Evolutionary conservation across 2,113 vertebrate species (phyloP).

Genomic region (Anseranas semipalmata): DNA sequence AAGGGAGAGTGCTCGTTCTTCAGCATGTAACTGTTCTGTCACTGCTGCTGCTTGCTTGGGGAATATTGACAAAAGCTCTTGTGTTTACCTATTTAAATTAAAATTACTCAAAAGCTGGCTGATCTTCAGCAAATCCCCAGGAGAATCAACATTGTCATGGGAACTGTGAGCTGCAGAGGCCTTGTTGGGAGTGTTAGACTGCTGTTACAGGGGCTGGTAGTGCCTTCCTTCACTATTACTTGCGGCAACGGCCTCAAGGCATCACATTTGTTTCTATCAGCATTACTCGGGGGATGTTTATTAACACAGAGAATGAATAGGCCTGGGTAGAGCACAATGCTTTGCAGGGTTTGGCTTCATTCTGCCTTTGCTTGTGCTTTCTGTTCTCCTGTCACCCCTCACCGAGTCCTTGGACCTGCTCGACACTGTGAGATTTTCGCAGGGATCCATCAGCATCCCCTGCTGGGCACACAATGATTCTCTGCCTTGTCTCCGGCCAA

Average conservation of each 20-base stretch:
- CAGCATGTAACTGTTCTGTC: not conserved
- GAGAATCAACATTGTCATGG: not conserved
- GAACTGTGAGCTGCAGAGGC: not conserved
- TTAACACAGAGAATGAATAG: not conserved
- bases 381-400: not conserved
- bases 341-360: not conserved
- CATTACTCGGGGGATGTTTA: not conserved
- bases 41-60: not conserved
- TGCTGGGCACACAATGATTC: not conserved
- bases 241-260: not conserved
- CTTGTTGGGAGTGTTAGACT: not conserved
- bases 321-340: not conserved
- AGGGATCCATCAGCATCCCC: not conserved
- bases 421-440: not conserved
- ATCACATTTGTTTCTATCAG: not conserved
- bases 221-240: not conserved
- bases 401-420: not conserved
- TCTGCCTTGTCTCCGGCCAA: not conserved
- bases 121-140: not conserved
- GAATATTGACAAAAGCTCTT: constrained; percentile 36
- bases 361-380: not conserved
- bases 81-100: constrained; percentile 28
- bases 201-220: not conserved
- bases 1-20: not conserved
- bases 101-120: constrained; percentile 13